These are phyloP conservation scores for Cantharis flavilabris DNA, from an alignment of 2,888 invertebrate species.

Conservation along the genomic window DNA sequence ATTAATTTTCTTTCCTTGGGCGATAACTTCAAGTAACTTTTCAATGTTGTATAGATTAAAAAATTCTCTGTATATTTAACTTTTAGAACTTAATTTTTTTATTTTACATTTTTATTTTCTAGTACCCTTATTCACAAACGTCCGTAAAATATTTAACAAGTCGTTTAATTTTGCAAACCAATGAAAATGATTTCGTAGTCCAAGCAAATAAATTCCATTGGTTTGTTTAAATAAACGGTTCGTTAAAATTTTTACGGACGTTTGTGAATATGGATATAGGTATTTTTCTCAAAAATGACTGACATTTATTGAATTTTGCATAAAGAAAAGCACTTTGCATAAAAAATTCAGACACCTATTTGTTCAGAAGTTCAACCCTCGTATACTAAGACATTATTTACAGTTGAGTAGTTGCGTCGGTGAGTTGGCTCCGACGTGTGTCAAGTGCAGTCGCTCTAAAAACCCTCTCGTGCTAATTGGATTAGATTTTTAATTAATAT, in stretches of 20 bases:
- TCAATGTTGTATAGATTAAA: no score
- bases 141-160: no score
- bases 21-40: no score
- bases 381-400: slow-evolving; percentile 41
- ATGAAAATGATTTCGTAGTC: no score
- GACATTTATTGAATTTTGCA: background rate
- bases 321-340: background rate
- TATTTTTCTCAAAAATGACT: background rate
- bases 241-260: no score
- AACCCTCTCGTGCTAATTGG: slow-evolving; percentile 55
- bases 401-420: slow-evolving; percentile 35
- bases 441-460: slow-evolving; percentile 54
- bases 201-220: no score
- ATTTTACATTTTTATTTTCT: background rate
- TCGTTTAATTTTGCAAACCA: no score
- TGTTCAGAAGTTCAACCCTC: slow-evolving; percentile 2
- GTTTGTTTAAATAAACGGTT: no score
- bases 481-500: slow-evolving; percentile 58
- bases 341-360: background rate
- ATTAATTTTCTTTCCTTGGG: no score
- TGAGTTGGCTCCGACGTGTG: slow-evolving; percentile 53
- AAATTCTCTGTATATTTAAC: no score
- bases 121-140: no score
- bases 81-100: background rate
- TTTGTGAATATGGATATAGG: no score